phyloP scores from a whole-genome alignment of 2,113 vertebrate species.

The Bubalus kerabau region DNA sequence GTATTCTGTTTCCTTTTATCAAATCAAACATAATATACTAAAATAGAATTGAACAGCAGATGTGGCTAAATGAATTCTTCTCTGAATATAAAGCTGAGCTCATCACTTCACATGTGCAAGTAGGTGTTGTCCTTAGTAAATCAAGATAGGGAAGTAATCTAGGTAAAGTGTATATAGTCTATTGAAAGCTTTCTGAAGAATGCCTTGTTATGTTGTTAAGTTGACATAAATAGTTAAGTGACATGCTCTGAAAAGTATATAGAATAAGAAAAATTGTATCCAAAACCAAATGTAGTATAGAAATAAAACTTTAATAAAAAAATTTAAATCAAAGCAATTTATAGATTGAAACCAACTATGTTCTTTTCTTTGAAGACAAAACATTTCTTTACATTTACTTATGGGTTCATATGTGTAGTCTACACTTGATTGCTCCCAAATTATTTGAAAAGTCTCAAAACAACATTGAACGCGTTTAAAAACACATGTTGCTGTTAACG shows the following conservation, averaged over 20 bases:
- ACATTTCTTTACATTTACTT: slow-evolving; percentile 15
- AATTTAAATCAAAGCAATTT: slow-evolving; percentile 51
- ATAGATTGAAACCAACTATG: slow-evolving; percentile 6
- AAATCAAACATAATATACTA: not conserved
- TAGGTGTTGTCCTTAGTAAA: not conserved
- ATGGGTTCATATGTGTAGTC: not conserved
- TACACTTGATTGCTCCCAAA: slow-evolving; percentile 52
- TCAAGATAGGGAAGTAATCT: not conserved
- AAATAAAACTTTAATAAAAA: slow-evolving; percentile 51
- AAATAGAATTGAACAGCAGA: not conserved
- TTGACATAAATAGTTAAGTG: not conserved
- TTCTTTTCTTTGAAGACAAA: slow-evolving; percentile 29
- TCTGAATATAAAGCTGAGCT: slow-evolving; percentile 7
- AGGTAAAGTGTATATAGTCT: not conserved
- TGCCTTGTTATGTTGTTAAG: not conserved
- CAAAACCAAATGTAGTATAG: not conserved
- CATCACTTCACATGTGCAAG: not conserved
- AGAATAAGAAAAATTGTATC: not conserved
- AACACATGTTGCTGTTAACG: slow-evolving; percentile 67
- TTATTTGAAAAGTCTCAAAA: slow-evolving; percentile 58
- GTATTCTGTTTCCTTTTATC: not conserved
- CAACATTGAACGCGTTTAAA: slow-evolving; percentile 59
- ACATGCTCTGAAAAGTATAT: not conserved
- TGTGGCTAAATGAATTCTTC: not conserved
- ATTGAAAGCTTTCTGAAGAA: not conserved